A percentile compares a stretch with the other conserved stretches of the same genome.
phyloP scores from a whole-genome alignment of 23 tunicate species.

The Phallusia fumigata region DNA sequence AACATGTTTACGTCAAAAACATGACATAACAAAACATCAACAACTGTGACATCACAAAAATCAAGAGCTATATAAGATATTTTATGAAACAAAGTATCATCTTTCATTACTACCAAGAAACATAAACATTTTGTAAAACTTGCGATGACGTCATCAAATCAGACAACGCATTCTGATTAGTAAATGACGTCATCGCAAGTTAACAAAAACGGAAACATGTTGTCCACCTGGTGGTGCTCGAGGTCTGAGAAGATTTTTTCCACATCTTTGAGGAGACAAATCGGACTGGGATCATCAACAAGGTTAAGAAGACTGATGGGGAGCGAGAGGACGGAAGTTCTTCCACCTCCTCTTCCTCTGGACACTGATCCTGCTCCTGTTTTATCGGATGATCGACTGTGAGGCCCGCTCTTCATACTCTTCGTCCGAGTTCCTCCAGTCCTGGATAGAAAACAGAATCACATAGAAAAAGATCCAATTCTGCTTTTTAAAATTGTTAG shows the following conservation, averaged over 20 bases:
- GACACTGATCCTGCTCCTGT: constrained; percentile 94
- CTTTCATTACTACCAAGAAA: too few relatives aligned
- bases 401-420: constrained; percentile 91
- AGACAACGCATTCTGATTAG: too few relatives aligned
- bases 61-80: too few relatives aligned
- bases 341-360: constrained; percentile 87
- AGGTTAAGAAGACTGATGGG: constrained; percentile 85
- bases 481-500: too few relatives aligned
- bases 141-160: too few relatives aligned
- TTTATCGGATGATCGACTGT: constrained; percentile 86
- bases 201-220: not conserved
- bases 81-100: too few relatives aligned
- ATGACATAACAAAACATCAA: not conserved
- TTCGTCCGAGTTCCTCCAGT: constrained; percentile 87
- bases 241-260: constrained; percentile 78
- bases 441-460: not conserved
- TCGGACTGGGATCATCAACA: constrained; percentile 94
- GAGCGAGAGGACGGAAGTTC: constrained; percentile 87
- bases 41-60: too few relatives aligned
- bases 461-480: too few relatives aligned
- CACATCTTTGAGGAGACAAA: constrained; percentile 76
- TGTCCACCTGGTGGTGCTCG: constrained; percentile 85
- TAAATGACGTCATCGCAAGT: too few relatives aligned
- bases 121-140: too few relatives aligned
- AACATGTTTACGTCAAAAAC: not conserved